phyloP scores from a whole-genome alignment of 2,888 invertebrate genomes.

The Hirtodrosophila trivittata region DNA sequence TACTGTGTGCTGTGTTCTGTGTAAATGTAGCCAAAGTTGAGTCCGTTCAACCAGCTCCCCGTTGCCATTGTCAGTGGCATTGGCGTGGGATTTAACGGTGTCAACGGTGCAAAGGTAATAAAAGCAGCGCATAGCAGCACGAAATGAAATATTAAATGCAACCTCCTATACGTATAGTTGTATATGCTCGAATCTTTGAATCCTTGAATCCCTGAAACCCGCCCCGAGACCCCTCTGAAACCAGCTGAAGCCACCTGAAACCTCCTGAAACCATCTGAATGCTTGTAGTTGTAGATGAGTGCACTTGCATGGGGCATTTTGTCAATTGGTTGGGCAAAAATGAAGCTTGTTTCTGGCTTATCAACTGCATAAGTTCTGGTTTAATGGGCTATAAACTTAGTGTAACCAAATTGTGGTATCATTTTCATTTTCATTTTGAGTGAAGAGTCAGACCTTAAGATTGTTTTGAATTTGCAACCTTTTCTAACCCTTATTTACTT shows the following conservation, averaged over 20 bases:
- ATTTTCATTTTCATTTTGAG: no score
- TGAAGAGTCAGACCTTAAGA: neutral
- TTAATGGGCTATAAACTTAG: conserved; percentile 26
- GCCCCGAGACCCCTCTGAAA: no score
- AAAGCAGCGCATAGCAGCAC: conserved; percentile 63
- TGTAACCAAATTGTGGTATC: neutral
- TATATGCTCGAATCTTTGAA: conserved; percentile 5
- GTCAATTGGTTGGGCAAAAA: conserved; percentile 34
- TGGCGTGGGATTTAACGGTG: conserved; percentile 68
- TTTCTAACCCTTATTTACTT: no score
- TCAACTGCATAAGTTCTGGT: conserved; percentile 24
- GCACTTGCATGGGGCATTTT: conserved; percentile 25
- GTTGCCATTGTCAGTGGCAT: conserved; percentile 57
- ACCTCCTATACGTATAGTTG: conserved; percentile 36
- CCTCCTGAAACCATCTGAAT: no score
- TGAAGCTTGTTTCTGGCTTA: conserved; percentile 34
- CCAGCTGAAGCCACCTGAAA: no score
- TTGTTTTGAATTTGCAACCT: no score
- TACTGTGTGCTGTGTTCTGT: conserved; percentile 25
- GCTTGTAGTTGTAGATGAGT: no score
- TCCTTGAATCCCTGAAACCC: neutral
- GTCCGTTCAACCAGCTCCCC: conserved; percentile 15
- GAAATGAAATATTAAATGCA: conserved; percentile 76
- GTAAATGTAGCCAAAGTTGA: conserved; percentile 47
- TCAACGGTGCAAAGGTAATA: conserved; percentile 73